Conservation (phyloP, 2,888 invertebrate genomes). For the Dione vanillae region DNA sequence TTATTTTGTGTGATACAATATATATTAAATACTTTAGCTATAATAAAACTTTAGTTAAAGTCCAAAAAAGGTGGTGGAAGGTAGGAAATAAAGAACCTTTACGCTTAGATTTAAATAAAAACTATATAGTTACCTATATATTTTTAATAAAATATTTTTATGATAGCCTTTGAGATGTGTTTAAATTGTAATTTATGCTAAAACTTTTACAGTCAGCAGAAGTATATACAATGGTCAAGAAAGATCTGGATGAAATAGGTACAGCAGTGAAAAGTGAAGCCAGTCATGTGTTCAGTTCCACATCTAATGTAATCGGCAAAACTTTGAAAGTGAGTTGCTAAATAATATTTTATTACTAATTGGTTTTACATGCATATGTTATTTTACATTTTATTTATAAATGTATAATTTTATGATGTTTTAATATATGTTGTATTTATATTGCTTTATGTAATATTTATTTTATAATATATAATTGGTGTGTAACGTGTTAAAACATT, state of each 20-base stretch:
- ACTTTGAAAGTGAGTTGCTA: slow-evolving; percentile 85
- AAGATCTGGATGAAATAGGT: slow-evolving; percentile 90
- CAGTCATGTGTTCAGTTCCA: slow-evolving; percentile 86
- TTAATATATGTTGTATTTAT: background rate
- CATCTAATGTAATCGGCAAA: slow-evolving; percentile 87
- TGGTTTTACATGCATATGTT: slow-evolving; percentile 1
- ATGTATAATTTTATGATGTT: background rate
- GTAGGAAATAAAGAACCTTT: no score
- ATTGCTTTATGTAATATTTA: background rate
- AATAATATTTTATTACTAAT: slow-evolving; percentile 3
- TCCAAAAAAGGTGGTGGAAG: no score
- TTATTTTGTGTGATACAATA: no score
- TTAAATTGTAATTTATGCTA: no score
- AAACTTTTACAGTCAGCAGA: slow-evolving; percentile 85
- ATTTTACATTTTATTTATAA: background rate
- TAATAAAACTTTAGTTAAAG: no score
- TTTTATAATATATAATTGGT: background rate
- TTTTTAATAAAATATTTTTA: no score
- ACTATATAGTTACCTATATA: no score
- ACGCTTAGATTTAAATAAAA: no score
- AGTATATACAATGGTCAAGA: slow-evolving; percentile 90
- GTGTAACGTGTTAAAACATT: no score
- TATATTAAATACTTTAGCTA: no score
- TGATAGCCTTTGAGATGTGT: no score
- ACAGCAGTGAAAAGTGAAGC: slow-evolving; percentile 89